A percentile compares a stretch with the other conserved stretches of the same genome.
These are phyloP conservation scores for Cottus gobio DNA, from an alignment of 2,113 vertebrate species.

Conservation along the genomic window DNA sequence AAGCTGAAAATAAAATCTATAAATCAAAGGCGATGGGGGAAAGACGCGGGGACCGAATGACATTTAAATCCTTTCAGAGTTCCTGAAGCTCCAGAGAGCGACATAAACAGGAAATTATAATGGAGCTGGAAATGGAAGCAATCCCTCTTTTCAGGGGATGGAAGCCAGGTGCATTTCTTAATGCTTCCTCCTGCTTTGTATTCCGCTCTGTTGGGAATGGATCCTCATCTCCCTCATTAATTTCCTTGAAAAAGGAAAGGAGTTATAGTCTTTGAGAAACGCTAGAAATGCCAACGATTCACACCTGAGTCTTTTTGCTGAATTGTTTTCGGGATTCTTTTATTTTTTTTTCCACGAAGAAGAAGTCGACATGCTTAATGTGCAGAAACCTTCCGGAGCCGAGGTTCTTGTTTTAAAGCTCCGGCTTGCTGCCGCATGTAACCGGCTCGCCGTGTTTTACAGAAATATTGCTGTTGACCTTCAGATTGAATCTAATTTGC, in stretches of 20 bases:
- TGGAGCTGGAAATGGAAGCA: conserved; percentile 70
- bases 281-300: conserved; percentile 21
- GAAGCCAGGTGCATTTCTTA: conserved; percentile 64
- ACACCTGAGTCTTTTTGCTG: conserved; percentile 12
- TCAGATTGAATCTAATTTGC: conserved; percentile 55
- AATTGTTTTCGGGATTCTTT: conserved; percentile 9
- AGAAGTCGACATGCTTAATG: background rate
- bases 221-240: conserved; percentile 54
- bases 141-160: conserved; percentile 65
- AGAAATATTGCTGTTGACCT: conserved; percentile 49
- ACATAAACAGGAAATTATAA: conserved; percentile 82
- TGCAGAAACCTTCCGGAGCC: background rate
- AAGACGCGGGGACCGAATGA: conserved; percentile 69
- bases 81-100: conserved; percentile 67
- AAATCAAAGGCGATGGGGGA: conserved; percentile 78
- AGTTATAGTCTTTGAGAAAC: conserved; percentile 33
- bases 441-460: conserved; percentile 8
- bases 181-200: conserved; percentile 57
- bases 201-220: conserved; percentile 51
- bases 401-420: conserved; percentile 14
- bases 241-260: conserved; percentile 41
- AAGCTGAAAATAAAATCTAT: conserved; percentile 79
- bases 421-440: conserved; percentile 13
- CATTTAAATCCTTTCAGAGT: conserved; percentile 77
- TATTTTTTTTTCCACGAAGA: background rate